phyloP scores from a whole-genome alignment of 2,888 invertebrate genomes.

The Lysandra coridon region DNA sequence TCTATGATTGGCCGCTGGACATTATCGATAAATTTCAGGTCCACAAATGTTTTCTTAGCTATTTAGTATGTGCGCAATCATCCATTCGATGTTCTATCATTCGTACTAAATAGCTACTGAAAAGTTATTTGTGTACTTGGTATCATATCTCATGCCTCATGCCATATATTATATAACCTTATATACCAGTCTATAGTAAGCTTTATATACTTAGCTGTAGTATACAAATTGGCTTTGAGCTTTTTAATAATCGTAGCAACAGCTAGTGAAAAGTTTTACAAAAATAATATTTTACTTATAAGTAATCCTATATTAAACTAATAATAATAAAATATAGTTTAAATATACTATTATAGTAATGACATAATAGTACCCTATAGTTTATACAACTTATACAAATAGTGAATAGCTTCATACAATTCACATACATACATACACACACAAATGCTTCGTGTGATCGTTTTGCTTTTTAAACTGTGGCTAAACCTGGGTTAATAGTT shows the following conservation, averaged over 20 bases:
- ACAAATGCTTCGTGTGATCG: slow-evolving; percentile 14
- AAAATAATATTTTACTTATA: neutral
- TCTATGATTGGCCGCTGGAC: slow-evolving; percentile 54
- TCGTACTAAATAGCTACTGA: slow-evolving; percentile 56
- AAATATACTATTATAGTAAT: neutral
- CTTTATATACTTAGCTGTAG: neutral
- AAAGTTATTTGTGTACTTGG: slow-evolving; percentile 53
- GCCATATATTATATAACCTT: slow-evolving; percentile 4
- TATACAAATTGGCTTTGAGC: neutral
- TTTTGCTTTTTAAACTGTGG: slow-evolving; percentile 13
- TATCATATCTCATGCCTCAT: slow-evolving; percentile 34
- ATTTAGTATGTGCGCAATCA: slow-evolving; percentile 55
- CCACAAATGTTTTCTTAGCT: slow-evolving; percentile 55
- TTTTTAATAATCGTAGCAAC: neutral
- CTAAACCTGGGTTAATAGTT: neutral
- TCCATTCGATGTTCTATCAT: slow-evolving; percentile 48
- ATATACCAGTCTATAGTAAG: neutral
- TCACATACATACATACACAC: neutral
- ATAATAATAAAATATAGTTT: neutral
- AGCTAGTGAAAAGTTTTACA: neutral
- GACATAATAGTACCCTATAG: neutral
- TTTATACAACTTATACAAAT: neutral
- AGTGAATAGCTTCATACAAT: neutral
- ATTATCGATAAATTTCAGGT: slow-evolving; percentile 52
- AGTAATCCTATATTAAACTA: neutral